Conservation (phyloP, 2,888 invertebrate genomes). For the Trilocha varians region DNA sequence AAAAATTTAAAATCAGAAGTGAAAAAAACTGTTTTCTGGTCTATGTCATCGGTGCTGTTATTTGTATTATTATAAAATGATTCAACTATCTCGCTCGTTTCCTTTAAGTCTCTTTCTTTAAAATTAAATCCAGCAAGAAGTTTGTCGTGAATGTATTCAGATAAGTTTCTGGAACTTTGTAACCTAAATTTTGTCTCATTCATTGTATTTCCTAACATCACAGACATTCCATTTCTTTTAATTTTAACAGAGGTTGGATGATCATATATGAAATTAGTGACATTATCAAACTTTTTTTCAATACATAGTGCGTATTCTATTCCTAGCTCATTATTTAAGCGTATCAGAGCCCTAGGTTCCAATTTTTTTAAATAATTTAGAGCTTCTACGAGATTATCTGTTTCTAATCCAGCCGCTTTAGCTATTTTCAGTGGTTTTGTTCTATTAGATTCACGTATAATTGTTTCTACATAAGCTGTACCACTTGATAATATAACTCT, state of each 20-base stretch:
- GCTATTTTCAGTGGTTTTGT: constrained; percentile 23
- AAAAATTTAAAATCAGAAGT: neutral
- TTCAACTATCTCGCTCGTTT: constrained; percentile 13
- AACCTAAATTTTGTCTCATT: constrained; percentile 14
- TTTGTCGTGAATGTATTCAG: neutral
- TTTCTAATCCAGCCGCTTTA: constrained; percentile 19
- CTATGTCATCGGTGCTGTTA: constrained; percentile 21
- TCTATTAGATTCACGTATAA: constrained; percentile 13
- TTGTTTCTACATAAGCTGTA: constrained; percentile 12
- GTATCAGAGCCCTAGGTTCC: constrained; percentile 21
- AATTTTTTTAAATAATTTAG: constrained; percentile 20
- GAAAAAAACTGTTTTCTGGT: neutral
- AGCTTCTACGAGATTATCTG: constrained; percentile 22
- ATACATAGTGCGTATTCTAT: constrained; percentile 20
- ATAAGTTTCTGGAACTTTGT: neutral
- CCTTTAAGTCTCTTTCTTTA: constrained; percentile 7
- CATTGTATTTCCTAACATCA: constrained; percentile 25
- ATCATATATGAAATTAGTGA: constrained; percentile 22
- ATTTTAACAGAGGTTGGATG: constrained; percentile 13
- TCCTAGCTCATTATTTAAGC: constrained; percentile 13
- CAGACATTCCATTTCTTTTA: constrained; percentile 16
- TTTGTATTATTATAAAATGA: too few relatives aligned
- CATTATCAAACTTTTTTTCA: constrained; percentile 24
- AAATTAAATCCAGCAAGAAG: neutral
- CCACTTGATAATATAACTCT: constrained; percentile 32